Percentiles rank a stretch among this genome's conserved stretches.
Evolutionary conservation across 2,888 invertebrate species (phyloP).

Genomic region (Drosophila fungiperda): DNA sequence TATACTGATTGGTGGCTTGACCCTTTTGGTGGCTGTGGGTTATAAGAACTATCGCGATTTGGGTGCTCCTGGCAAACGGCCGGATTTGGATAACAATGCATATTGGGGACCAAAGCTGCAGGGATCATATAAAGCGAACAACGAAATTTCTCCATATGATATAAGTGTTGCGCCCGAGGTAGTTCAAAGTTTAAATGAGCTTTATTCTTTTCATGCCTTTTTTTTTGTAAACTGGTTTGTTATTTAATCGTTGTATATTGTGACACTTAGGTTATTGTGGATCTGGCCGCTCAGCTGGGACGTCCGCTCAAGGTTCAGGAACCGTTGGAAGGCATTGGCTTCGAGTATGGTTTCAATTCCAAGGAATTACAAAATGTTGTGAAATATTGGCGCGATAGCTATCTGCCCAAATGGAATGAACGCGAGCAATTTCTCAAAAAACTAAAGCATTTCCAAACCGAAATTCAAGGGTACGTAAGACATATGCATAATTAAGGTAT

Average conservation of each 20-base stretch:
- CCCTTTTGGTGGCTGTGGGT: slow-evolving; percentile 72
- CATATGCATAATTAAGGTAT: slow-evolving; percentile 37
- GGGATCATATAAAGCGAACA: slow-evolving; percentile 77
- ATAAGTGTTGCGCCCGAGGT: slow-evolving; percentile 78
- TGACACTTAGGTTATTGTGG: slow-evolving; percentile 86
- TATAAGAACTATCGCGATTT: slow-evolving; percentile 80
- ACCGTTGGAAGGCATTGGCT: slow-evolving; percentile 89
- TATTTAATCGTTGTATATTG: background rate
- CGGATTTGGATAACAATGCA: slow-evolving; percentile 77
- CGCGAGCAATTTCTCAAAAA: slow-evolving; percentile 90
- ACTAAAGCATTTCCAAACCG: slow-evolving; percentile 90
- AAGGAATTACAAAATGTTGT: slow-evolving; percentile 88
- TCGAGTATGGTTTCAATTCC: slow-evolving; percentile 93
- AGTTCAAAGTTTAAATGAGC: too few relatives aligned
- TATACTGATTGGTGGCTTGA: slow-evolving; percentile 66
- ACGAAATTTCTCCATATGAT: slow-evolving; percentile 75
- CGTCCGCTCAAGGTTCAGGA: slow-evolving; percentile 86
- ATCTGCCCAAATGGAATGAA: slow-evolving; percentile 88
- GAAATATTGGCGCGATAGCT: slow-evolving; percentile 92
- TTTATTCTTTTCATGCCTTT: background rate
- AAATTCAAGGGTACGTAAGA: slow-evolving; percentile 87
- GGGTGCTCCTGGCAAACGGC: slow-evolving; percentile 73
- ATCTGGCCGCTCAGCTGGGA: slow-evolving; percentile 87
- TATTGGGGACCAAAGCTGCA: slow-evolving; percentile 84
- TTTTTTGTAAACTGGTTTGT: slow-evolving; percentile 31